Evolutionary conservation across 2,113 vertebrate genomes (phyloP).

Genomic region (Desmodus rotundus): DNA sequence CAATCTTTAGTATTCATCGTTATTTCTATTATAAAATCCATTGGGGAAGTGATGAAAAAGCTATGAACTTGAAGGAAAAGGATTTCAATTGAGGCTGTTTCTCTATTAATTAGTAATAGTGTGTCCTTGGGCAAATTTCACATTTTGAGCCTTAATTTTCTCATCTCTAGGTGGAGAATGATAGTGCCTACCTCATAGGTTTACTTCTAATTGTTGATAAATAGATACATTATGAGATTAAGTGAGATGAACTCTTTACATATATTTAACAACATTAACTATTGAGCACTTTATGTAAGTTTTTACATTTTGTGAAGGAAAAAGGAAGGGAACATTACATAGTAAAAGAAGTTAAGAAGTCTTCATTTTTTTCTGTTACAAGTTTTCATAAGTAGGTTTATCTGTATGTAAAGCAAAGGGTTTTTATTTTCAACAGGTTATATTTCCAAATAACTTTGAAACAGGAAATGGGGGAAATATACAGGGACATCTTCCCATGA

Average conservation of each 20-base stretch:
- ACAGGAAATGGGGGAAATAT: constrained; percentile 80
- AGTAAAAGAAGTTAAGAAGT: background rate
- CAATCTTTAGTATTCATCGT: background rate
- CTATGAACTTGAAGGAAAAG: background rate
- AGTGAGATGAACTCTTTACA: background rate
- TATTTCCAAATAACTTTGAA: constrained; percentile 94
- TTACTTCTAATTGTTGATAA: background rate
- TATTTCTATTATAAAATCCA: background rate
- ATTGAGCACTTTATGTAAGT: background rate
- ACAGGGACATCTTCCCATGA: constrained; percentile 90
- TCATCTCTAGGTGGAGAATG: background rate
- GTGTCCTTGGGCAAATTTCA: background rate
- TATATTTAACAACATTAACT: background rate
- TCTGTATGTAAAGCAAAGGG: constrained; percentile 9
- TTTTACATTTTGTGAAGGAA: background rate
- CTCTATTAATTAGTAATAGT: background rate
- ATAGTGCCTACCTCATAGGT: background rate
- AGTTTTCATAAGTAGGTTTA: constrained; percentile 10
- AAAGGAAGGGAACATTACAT: background rate
- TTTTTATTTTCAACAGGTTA: constrained; percentile 85
- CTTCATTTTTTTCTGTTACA: background rate
- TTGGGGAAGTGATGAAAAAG: background rate
- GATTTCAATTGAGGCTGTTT: background rate
- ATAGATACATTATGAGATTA: background rate
- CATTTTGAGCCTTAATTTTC: constrained; percentile 19